Conservation (phyloP, 1,140 invertebrate genomes). For the Ptiloglossa arizonensis region DNA sequence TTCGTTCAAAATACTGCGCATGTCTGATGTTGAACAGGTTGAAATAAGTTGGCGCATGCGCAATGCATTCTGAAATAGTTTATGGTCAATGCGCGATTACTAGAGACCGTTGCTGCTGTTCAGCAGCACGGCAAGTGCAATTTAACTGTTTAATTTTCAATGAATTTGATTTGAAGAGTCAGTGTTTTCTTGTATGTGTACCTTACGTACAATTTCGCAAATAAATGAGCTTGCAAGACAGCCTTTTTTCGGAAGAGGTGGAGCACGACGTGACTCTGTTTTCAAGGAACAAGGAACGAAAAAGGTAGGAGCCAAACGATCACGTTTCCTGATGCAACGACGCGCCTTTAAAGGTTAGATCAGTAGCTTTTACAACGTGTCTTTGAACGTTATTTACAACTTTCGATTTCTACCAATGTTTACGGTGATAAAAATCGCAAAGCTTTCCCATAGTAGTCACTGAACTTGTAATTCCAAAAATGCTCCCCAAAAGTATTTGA, state of each 20-base stretch:
- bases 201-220: not conserved
- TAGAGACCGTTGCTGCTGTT: constrained; percentile 29
- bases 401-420: constrained; percentile 25
- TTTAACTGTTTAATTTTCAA: constrained; percentile 3
- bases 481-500: not conserved
- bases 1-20: not conserved
- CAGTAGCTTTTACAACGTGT: constrained; percentile 2
- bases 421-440: not conserved
- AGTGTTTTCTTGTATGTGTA: not conserved
- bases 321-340: constrained; percentile 17
- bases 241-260: constrained; percentile 74
- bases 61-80: constrained; percentile 15
- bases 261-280: constrained; percentile 76
- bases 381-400: constrained; percentile 4
- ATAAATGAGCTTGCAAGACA: constrained; percentile 78
- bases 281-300: constrained; percentile 66
- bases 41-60: constrained; percentile 20
- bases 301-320: constrained; percentile 70
- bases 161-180: constrained; percentile 4
- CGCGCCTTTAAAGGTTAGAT: constrained; percentile 55
- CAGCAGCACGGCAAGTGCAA: constrained; percentile 21
- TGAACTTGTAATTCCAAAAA: not conserved
- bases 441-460: constrained; percentile 1
- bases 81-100: constrained; percentile 37
- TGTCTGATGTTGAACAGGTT: not conserved